Base-by-base conservation (phyloP, 2,797 vertebrate species). In the Anas bahamensis region DNA sequence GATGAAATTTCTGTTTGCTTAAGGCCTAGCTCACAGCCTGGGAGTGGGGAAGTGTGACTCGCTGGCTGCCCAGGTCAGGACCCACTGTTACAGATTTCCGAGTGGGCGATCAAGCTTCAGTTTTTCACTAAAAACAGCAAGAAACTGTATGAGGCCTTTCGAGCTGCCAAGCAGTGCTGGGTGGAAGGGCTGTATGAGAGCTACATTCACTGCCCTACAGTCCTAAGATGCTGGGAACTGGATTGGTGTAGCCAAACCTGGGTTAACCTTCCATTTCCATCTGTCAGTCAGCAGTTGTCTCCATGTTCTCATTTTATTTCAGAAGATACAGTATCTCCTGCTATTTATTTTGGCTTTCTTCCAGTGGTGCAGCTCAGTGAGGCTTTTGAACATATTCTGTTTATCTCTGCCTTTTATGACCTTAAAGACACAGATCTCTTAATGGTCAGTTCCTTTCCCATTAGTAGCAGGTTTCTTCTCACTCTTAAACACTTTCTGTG, bases 371-470 rank as follows among this genome's bases (percentile, higher is more conserved):
- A 83, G 55, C 52, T 89, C 41, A 75, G 76, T 0, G 0, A 90
- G 33, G 44, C 21, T 87, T 93, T 80, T 81, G 48, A 72, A 90
- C 7, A 2, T 41, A 84, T 76, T 89, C 8, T 0, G 50, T 83
- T 89, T 89, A 57, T 73, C 31, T 82, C 71, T 89, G 57, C 44
- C 50, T 93, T 92, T 95, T 92, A 52, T 86, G 79, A 88, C 69
- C 79, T 89, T 46, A 57, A 59, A 69, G 82, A 92, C 76, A 52
- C 42, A 35, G 4, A 46, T 74, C 50, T 85, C 18, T 24, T 72
- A 57, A 7, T 37, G 85, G 78, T 26, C 59, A 55, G 61, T 31
- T 87, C 55, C 55, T 90, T 91, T 90, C 66, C 77, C 57, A 39
- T 84, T 76, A 91, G 56, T 75, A 31, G 33, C 26, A 75, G 41